Evolutionary conservation across 2,113 vertebrate genomes (phyloP).

Genomic region (Asarcornis scutulata): DNA sequence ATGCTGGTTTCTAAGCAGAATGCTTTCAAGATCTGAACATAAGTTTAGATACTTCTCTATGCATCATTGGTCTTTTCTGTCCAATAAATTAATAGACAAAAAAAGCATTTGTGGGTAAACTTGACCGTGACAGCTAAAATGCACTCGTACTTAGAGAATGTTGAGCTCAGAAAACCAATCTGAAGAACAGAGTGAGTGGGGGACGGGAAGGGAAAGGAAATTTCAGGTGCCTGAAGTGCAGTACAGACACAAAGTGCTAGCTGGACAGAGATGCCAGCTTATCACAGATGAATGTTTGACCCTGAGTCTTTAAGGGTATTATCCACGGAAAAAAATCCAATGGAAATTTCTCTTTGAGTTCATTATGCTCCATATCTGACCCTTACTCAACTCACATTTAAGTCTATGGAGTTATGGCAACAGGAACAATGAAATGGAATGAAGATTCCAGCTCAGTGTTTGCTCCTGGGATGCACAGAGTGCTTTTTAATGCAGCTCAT

Average conservation of each 20-base stretch:
- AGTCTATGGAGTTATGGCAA: background rate
- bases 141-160: background rate
- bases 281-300: constrained; percentile 27
- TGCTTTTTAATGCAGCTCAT: background rate
- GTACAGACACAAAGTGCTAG: background rate
- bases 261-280: constrained; percentile 2
- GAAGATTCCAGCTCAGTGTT: background rate
- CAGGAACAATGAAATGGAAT: background rate
- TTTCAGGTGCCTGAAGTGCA: background rate
- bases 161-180: background rate
- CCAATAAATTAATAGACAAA: background rate
- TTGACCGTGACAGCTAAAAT: background rate
- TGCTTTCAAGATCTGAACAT: background rate
- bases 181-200: background rate
- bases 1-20: background rate
- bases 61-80: background rate
- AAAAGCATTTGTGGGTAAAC: background rate
- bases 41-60: background rate
- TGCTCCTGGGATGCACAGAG: background rate
- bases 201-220: background rate
- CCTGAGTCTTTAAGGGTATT: constrained; percentile 16
- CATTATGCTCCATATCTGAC: background rate
- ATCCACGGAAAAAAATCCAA: background rate
- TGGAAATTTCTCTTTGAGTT: constrained; percentile 26
- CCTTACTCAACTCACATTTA: background rate